These are phyloP conservation scores for Amazona guildingii DNA, from an alignment of 2,113 vertebrate genomes.

Conservation along the genomic window DNA sequence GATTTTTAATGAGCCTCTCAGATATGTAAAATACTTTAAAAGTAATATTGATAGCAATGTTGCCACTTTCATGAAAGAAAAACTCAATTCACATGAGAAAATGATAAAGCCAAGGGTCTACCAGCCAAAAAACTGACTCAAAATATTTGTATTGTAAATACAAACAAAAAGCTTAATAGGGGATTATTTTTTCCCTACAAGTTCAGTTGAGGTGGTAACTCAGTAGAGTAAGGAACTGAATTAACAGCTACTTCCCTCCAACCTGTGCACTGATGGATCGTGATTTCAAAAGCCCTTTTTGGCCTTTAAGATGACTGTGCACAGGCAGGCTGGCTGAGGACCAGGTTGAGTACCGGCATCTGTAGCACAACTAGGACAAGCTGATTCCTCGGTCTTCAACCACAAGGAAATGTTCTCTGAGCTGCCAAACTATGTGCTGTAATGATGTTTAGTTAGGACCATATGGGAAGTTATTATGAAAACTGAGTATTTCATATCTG, in stretches of 20 bases:
- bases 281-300: not conserved
- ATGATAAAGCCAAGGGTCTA: not conserved
- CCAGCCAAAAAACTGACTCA: not conserved
- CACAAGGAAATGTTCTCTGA: not conserved
- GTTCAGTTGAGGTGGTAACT: not conserved
- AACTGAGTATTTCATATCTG: not conserved
- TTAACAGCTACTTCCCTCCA: not conserved
- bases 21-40: not conserved
- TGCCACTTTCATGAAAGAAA: not conserved
- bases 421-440: not conserved
- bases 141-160: not conserved
- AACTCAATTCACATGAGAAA: not conserved
- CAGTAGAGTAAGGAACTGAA: not conserved
- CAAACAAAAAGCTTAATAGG: not conserved
- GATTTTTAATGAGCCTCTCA: constrained; percentile 6
- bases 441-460: not conserved
- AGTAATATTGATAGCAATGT: not conserved
- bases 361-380: not conserved
- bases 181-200: not conserved
- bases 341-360: not conserved
- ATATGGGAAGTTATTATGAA: not conserved
- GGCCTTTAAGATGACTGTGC: not conserved
- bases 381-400: not conserved
- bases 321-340: not conserved
- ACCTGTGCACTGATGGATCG: not conserved